These are phyloP conservation scores for Lithobates sylvaticus DNA, from an alignment of 2,797 vertebrate genomes.

Conservation along the genomic window DNA sequence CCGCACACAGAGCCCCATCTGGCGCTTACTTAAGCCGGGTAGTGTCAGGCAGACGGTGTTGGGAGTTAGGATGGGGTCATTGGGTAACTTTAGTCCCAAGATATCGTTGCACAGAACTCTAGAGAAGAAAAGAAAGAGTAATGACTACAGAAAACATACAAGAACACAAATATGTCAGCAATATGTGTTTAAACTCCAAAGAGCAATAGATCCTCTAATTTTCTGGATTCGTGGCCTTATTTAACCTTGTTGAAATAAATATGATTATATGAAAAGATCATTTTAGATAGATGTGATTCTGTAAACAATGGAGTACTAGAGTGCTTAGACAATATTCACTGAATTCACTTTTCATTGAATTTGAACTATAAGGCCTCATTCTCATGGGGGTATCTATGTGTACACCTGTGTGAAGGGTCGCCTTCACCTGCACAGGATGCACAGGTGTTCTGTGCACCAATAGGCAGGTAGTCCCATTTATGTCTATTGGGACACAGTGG, in stretches of 20 bases:
- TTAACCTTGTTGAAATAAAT: background rate
- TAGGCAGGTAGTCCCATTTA: too few relatives aligned
- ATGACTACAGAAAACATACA: background rate
- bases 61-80: conserved; percentile 88
- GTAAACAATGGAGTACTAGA: background rate
- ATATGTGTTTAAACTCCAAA: background rate
- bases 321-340: background rate
- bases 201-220: background rate
- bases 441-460: too few relatives aligned
- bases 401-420: too few relatives aligned
- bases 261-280: background rate
- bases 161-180: background rate
- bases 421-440: too few relatives aligned
- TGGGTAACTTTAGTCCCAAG: conserved; percentile 89
- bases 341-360: too few relatives aligned
- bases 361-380: too few relatives aligned
- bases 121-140: conserved; percentile 35
- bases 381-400: too few relatives aligned
- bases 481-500: too few relatives aligned
- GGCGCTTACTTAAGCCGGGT: conserved; percentile 88
- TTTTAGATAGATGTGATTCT: background rate
- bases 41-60: conserved; percentile 90
- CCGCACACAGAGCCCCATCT: conserved; percentile 88
- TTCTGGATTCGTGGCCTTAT: background rate
- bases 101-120: conserved; percentile 91